Percentiles rank a stretch among this genome's conserved stretches.
These are phyloP conservation scores for Leptoclinus maculatus DNA, from an alignment of 2,797 vertebrate genomes.

Conservation along the genomic window DNA sequence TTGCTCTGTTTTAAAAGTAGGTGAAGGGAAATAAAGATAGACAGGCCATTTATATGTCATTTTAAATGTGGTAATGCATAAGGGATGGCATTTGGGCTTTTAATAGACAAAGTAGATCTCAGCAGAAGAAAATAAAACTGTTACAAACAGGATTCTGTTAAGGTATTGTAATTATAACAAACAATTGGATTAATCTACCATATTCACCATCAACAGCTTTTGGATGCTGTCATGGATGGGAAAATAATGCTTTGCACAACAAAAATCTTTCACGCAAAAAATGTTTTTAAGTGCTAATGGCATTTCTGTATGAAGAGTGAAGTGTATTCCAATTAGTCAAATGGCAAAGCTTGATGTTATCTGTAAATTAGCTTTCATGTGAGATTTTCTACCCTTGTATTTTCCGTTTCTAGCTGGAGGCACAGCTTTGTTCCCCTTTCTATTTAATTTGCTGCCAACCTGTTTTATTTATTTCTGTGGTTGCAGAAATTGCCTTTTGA, in stretches of 20 bases:
- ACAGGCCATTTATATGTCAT: background rate
- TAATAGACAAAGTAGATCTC: slow-evolving; percentile 42
- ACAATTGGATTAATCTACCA: slow-evolving; percentile 67
- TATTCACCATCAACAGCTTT: slow-evolving; percentile 61
- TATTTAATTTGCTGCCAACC: slow-evolving; percentile 83
- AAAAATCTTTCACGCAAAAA: slow-evolving; percentile 71
- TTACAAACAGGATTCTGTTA: slow-evolving; percentile 56
- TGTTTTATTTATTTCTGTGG: slow-evolving; percentile 84
- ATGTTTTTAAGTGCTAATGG: slow-evolving; percentile 75
- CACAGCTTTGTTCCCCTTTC: slow-evolving; percentile 79
- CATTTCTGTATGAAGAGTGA: slow-evolving; percentile 75
- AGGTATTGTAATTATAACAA: slow-evolving; percentile 64
- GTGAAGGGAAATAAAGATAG: background rate
- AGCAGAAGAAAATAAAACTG: slow-evolving; percentile 46
- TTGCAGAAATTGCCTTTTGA: slow-evolving; percentile 84
- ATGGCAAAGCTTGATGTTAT: slow-evolving; percentile 82
- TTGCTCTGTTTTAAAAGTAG: background rate
- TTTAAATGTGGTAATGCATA: slow-evolving; percentile 25
- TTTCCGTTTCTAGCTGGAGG: slow-evolving; percentile 75
- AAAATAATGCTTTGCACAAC: slow-evolving; percentile 67
- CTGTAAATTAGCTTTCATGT: slow-evolving; percentile 83
- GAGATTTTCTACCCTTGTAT: slow-evolving; percentile 76
- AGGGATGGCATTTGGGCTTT: slow-evolving; percentile 25
- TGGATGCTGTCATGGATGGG: slow-evolving; percentile 53
- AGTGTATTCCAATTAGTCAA: slow-evolving; percentile 84